Evolutionary conservation across 2,888 invertebrate species (phyloP).

Genomic region (Lepeophtheirus nordmannii): DNA sequence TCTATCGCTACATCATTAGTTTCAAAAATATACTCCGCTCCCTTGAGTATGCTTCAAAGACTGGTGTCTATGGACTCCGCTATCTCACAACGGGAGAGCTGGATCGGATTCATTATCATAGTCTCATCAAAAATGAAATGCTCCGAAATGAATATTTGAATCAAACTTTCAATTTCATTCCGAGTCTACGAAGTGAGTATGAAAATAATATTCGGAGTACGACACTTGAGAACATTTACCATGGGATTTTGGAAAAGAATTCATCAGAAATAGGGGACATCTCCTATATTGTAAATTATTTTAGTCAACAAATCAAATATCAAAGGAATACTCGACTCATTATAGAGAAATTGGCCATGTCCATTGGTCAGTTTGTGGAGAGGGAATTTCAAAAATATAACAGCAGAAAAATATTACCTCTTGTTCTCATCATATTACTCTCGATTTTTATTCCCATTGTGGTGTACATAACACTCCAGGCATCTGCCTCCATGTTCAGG

Average conservation of each 20-base stretch:
- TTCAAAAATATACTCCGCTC: constrained; percentile 18
- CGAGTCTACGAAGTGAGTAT: constrained; percentile 9
- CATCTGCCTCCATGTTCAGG: constrained; percentile 13
- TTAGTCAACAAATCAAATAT: constrained; percentile 6
- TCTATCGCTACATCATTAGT: constrained; percentile 21
- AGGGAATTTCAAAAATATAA: constrained; percentile 1
- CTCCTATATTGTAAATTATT: neutral
- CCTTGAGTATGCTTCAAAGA: constrained; percentile 18
- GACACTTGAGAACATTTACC: neutral
- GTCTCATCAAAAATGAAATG: constrained; percentile 15
- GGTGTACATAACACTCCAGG: constrained; percentile 4
- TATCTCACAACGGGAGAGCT: constrained; percentile 7
- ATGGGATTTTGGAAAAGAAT: constrained; percentile 2
- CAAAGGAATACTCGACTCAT: neutral
- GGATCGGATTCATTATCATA: constrained; percentile 2
- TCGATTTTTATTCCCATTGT: constrained; percentile 11
- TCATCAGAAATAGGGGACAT: neutral
- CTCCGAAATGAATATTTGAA: constrained; percentile 22
- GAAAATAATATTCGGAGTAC: neutral
- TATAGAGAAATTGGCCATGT: neutral
- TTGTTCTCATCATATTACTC: constrained; percentile 18
- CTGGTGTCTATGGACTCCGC: constrained; percentile 6
- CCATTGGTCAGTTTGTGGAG: constrained; percentile 7
- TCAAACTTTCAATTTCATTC: constrained; percentile 24
- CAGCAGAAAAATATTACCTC: constrained; percentile 2